Percentiles rank a stretch among this genome's conserved stretches.
Conservation (phyloP, 2,113 vertebrate species). For the Cromileptes altivelis region DNA sequence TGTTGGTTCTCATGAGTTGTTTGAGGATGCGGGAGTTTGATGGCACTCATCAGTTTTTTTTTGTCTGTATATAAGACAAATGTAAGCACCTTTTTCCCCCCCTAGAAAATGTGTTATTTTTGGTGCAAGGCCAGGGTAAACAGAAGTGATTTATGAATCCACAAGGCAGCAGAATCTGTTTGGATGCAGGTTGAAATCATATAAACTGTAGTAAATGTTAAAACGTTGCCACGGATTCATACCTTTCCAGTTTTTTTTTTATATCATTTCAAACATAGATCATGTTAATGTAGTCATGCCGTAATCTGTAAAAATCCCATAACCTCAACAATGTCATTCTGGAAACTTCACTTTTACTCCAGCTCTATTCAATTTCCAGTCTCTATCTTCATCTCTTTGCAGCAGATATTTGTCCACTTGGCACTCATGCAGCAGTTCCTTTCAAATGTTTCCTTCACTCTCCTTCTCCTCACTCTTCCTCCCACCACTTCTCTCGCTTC, state of each 20-base stretch:
- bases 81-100: not conserved
- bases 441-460: not conserved
- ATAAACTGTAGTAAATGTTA: not conserved
- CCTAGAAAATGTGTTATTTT: not conserved
- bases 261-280: not conserved
- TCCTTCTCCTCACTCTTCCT: conserved; percentile 10
- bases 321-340: not conserved
- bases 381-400: not conserved
- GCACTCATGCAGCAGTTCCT: not conserved
- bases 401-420: conserved; percentile 24
- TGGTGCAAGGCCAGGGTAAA: not conserved
- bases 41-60: not conserved
- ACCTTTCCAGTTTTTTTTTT: not conserved
- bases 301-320: not conserved
- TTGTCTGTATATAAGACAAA: not conserved
- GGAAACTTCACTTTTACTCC: not conserved
- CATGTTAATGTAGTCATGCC: not conserved
- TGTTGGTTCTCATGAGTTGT: conserved; percentile 25
- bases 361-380: not conserved
- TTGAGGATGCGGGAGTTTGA: not conserved
- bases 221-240: not conserved
- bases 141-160: not conserved
- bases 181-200: not conserved
- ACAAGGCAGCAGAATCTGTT: not conserved
- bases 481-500: conserved; percentile 16